Evolutionary conservation across 2,113 vertebrate genomes (phyloP).

Genomic region (Eclectus roratus): DNA sequence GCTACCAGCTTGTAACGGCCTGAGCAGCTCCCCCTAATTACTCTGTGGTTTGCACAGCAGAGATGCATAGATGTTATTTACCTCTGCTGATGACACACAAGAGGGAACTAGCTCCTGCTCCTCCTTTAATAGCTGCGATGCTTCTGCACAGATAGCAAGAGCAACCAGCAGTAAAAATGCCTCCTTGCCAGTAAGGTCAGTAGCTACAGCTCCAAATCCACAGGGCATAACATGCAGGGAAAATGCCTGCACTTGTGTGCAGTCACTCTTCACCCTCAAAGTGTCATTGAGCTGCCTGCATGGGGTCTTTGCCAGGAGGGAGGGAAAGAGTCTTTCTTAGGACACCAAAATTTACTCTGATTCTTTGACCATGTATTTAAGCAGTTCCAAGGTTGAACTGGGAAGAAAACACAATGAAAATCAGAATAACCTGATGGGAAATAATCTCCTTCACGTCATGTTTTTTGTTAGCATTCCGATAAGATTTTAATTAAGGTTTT

Average conservation of each 20-base stretch:
- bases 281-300: neutral
- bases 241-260: neutral
- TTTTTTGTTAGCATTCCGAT: neutral
- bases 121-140: neutral
- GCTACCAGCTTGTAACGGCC: neutral
- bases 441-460: neutral
- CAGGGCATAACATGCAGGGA: neutral
- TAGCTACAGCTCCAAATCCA: neutral
- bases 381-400: neutral
- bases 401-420: neutral
- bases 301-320: neutral
- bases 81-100: neutral
- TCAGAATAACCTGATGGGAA: neutral
- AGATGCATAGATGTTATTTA: neutral
- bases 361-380: neutral
- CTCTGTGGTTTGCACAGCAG: neutral
- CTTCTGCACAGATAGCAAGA: neutral
- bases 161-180: neutral
- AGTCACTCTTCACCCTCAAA: neutral
- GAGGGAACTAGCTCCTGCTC: neutral
- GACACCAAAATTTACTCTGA: neutral
- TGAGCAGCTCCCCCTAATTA: neutral
- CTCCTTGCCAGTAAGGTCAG: neutral
- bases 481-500: constrained; percentile 18
- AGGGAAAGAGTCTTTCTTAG: neutral